Base-by-base conservation (phyloP, 2,888 invertebrate species). In the Epistrophella euchroma region DNA sequence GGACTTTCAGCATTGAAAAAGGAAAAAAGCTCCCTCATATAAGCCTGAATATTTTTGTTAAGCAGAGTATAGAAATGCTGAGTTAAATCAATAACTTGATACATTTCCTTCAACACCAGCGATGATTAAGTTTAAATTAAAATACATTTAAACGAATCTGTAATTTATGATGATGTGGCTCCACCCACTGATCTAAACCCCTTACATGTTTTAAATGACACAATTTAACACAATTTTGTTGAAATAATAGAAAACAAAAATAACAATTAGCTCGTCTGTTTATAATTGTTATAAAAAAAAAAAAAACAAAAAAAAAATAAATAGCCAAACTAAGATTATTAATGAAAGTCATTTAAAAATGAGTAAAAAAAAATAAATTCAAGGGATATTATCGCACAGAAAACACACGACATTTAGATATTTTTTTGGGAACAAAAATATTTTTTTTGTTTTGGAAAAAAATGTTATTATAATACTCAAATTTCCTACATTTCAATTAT, bases 321-420 rank as follows among this genome's bases (percentile, higher is more conserved):
- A 72, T 56, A 58, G 55, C 64, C 50, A 75, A 64, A 72, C 43
- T 37, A 66, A 71, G 47, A 76, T 76, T 43, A 74, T 66, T 75
- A 72, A 56, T 76, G 56, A 64, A 81, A 77, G 7, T 81, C 22
- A 58, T 77, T 71, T 70, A 58, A 72, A 47, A 75, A 47, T 10
- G 35, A 81, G 35, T 52, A 37, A 25, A 37, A 0, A 68, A 50
- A 5, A 37, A 25, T 19, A 35, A 52, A 52, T 52, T 37, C 6
- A 52, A 68, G 52, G 52, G 68, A 52, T 52, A 72, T 85, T 76
- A 76, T 86, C 86, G 86, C 88, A 80, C 86, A 88, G 83, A 77
- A 82, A 86, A 84, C 87, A 87, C 88, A 86, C 88, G 82, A 88
- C 88, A 88, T 86, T 88, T 88, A 88, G 88, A 88, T 86, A 78